Conservation (phyloP, 2,113 vertebrate species). For the Salminus brasiliensis region DNA sequence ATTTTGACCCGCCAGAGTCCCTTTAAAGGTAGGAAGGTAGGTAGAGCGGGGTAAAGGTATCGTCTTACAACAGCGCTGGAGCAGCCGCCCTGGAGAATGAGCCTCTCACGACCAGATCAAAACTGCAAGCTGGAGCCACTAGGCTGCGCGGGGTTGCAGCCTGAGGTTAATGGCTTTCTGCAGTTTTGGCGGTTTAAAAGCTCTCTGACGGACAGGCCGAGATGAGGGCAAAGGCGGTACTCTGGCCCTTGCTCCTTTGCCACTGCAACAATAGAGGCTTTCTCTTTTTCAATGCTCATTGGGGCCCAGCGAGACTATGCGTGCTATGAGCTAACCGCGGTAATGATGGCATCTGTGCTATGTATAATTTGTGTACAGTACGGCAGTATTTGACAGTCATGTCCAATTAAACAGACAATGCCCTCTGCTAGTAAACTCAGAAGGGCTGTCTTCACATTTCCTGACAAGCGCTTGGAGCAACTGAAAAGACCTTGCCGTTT, state of each 20-base stretch:
- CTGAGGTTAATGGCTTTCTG: slow-evolving; percentile 7
- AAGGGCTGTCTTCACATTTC: not conserved
- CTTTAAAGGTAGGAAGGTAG: not conserved
- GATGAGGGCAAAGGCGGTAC: not conserved
- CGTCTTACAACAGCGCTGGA: not conserved
- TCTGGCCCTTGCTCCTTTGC: not conserved
- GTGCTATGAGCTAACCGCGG: not conserved
- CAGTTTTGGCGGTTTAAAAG: not conserved
- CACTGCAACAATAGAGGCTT: not conserved
- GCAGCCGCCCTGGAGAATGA: not conserved
- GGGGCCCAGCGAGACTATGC: not conserved
- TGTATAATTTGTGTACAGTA: not conserved
- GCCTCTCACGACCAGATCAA: not conserved
- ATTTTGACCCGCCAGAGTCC: too few species aligned
- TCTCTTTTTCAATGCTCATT: not conserved
- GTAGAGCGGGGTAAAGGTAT: not conserved
- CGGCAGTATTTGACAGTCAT: not conserved
- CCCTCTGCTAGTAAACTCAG: not conserved
- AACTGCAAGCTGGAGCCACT: not conserved
- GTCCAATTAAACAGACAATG: not conserved
- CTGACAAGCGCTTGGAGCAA: not conserved
- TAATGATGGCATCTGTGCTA: not conserved
- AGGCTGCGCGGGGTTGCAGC: not conserved
- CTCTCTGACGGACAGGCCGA: not conserved
- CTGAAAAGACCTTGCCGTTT: too few species aligned